Base-by-base conservation (phyloP, 2,888 invertebrate genomes). In the Parthenolecanium corni region DNA sequence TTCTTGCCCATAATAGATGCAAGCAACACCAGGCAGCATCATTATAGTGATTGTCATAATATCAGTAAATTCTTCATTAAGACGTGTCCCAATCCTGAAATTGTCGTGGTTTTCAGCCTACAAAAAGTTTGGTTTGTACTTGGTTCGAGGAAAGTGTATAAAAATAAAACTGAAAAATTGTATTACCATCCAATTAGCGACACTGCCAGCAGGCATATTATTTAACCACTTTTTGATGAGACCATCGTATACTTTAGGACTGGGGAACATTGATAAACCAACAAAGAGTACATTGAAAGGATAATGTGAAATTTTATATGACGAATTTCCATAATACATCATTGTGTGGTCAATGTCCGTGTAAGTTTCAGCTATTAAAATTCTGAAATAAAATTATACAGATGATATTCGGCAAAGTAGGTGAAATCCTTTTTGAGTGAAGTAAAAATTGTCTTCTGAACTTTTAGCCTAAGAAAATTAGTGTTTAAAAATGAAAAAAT, bases 21-120 rank as follows among this genome's bases (percentile, higher is more conserved):
- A n/a, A n/a, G n/a, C n/a, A n/a, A n/a, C n/a, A n/a, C n/a, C 94
- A 93, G 1, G 89, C 86, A 94, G 75, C 23, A 91, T 77, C 71
- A 79, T 67, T 54, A 74, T 72, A 51, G 80, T 68, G 73, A 78
- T 75, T 68, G 76, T 76, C 58, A 77, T 68, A 1, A 72, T 73
- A 65, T 76, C 74, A 2, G 72, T 69, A 57, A 74, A 70, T 52
- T 72, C 70, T 2, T 67, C 67, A 2, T 75, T 75, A 47, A 73
- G 70, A 18, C 75, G 70, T 6, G 66, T 64, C 0, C 70, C 67
- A 11, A 69, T 68, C 4, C 72, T 68, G 16, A 65, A 65, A 6
- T 68, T 66, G 58, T 72, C 71, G 57, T 70, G 71, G 62, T 70
- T 72, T 49, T 70, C 72, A 23, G 70, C 61, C 69, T 69, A 9